These are phyloP conservation scores for Hedychridium roseum DNA, from an alignment of 2,888 invertebrate species.

Conservation along the genomic window DNA sequence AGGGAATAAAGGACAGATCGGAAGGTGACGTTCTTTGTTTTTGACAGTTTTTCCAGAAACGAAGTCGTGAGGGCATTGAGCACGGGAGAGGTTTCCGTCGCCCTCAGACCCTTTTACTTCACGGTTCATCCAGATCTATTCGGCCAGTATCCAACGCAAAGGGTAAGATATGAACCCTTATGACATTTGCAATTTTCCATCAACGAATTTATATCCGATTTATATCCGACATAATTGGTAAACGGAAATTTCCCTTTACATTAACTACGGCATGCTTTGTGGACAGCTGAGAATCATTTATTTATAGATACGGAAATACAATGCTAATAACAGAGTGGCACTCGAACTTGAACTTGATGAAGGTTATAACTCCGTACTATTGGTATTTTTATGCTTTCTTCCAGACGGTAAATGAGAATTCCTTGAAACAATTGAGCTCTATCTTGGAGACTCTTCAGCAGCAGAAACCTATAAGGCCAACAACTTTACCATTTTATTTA, in stretches of 20 bases:
- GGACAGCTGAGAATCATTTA: slow-evolving; percentile 13
- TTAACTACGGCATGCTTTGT: background rate
- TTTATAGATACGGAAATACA: slow-evolving; percentile 29
- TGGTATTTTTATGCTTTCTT: too few species aligned
- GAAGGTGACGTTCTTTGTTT: too few species aligned
- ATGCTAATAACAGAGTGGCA: slow-evolving; percentile 10
- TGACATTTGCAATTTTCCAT: too few species aligned
- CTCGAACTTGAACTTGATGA: slow-evolving; percentile 16
- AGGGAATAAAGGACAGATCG: too few species aligned
- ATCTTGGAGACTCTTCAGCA: slow-evolving; percentile 82
- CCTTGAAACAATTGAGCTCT: slow-evolving; percentile 86
- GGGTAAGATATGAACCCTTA: slow-evolving; percentile 69
- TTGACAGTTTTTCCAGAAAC: slow-evolving; percentile 49
- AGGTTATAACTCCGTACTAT: too few species aligned
- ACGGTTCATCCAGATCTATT: slow-evolving; percentile 96
- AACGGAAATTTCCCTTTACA: too few species aligned
- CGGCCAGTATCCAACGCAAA: slow-evolving; percentile 88
- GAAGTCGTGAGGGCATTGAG: slow-evolving; percentile 66
- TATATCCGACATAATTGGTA: background rate
- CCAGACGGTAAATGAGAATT: slow-evolving; percentile 88
- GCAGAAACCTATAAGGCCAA: slow-evolving; percentile 68
- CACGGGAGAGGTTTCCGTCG: slow-evolving; percentile 87
- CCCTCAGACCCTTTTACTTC: slow-evolving; percentile 92
- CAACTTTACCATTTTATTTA: slow-evolving; percentile 82
- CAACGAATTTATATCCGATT: background rate